A percentile compares a stretch with the other conserved stretches of the same genome.
Evolutionary conservation across 2,888 invertebrate genomes (phyloP).

Genomic region (Hemithea aestivaria): DNA sequence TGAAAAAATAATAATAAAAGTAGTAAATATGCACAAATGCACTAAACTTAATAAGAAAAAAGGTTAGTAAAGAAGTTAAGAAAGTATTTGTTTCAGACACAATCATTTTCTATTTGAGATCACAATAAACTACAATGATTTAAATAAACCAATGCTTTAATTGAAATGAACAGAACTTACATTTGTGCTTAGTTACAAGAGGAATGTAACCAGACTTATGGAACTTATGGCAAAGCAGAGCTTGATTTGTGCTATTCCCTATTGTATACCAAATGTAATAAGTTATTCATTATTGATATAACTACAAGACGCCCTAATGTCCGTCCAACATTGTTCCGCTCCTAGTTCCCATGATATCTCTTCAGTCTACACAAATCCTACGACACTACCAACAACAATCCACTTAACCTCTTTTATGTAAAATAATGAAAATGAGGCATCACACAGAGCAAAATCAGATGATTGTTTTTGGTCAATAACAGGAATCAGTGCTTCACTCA

Average conservation of each 20-base stretch:
- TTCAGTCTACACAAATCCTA: slow-evolving; percentile 13
- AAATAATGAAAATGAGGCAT: slow-evolving; percentile 1
- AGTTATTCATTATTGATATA: no score
- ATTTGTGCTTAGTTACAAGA: no score
- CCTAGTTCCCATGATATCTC: slow-evolving; percentile 13
- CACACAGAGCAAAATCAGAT: no score
- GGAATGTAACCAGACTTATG: no score
- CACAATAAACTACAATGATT: slow-evolving; percentile 36
- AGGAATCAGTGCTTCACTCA: no score
- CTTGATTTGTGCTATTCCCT: no score
- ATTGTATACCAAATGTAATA: no score
- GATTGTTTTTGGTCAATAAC: no score
- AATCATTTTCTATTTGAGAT: slow-evolving; percentile 41
- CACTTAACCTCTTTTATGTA: background rate
- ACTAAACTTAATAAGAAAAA: slow-evolving; percentile 1
- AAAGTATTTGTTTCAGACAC: slow-evolving; percentile 21
- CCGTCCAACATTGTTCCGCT: slow-evolving; percentile 9
- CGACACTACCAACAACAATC: slow-evolving; percentile 4
- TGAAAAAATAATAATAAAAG: background rate
- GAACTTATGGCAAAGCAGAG: no score
- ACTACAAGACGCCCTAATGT: no score
- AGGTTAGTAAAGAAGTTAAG: no score
- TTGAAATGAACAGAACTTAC: slow-evolving; percentile 13
- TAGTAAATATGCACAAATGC: background rate
- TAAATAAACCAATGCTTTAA: slow-evolving; percentile 23